Conservation (phyloP, 2,113 vertebrate genomes). For the Eudyptes chrysolophus region DNA sequence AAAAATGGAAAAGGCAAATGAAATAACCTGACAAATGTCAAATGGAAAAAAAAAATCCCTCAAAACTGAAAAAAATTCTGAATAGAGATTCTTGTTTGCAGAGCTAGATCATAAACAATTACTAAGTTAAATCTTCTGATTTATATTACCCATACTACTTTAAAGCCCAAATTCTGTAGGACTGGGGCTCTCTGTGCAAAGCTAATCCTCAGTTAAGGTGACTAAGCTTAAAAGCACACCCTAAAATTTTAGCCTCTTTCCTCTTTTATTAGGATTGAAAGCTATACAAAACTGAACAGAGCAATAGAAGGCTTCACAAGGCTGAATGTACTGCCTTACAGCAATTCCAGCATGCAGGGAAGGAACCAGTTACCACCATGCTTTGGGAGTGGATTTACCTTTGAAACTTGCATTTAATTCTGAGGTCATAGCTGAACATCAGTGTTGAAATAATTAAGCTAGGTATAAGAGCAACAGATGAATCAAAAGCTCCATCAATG, state of each 20-base stretch:
- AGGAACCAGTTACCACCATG: background rate
- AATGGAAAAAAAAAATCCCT: background rate
- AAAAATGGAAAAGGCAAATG: background rate
- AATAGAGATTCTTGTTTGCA: background rate
- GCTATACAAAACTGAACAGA: background rate
- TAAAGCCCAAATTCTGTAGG: background rate
- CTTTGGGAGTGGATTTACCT: background rate
- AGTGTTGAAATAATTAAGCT: background rate
- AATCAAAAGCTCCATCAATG: background rate
- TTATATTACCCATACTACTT: background rate
- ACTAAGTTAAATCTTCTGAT: background rate
- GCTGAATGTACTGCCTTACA: background rate
- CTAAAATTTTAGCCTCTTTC: background rate
- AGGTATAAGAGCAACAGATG: background rate
- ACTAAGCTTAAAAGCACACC: background rate
- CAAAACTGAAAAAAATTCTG: background rate
- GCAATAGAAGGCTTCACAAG: background rate
- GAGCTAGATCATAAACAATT: background rate
- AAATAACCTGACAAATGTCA: background rate
- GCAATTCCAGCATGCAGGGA: background rate
- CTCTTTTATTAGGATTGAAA: background rate
- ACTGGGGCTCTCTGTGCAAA: background rate
- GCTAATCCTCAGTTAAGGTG: background rate
- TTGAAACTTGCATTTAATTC: background rate
- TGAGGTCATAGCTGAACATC: background rate